phyloP scores from a whole-genome alignment of 2,797 vertebrate genomes.

The Pipistrellus pygmaeus region DNA sequence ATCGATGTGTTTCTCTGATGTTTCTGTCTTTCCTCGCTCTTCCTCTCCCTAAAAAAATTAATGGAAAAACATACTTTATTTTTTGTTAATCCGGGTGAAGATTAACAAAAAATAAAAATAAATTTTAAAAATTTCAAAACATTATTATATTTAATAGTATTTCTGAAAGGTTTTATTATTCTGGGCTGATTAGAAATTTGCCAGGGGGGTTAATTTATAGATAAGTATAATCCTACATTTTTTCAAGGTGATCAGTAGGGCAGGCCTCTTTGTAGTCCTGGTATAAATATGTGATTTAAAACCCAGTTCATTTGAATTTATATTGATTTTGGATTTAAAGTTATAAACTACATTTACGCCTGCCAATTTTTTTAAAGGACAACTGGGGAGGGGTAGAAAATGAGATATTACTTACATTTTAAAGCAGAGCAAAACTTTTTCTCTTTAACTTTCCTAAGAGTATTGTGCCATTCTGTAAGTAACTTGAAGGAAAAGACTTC shows the following conservation, averaged over 20 bases:
- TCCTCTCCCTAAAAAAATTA: too few relatives aligned
- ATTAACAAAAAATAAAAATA: not conserved
- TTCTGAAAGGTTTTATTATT: constrained; percentile 22
- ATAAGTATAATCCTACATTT: not conserved
- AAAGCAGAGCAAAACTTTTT: not conserved
- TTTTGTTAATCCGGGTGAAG: not conserved
- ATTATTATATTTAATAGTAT: not conserved
- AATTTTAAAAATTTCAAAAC: not conserved
- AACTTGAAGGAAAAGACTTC: not conserved
- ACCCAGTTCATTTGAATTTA: constrained; percentile 60
- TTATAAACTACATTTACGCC: constrained; percentile 2
- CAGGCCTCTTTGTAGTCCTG: not conserved
- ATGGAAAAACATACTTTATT: not conserved
- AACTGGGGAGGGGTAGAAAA: not conserved
- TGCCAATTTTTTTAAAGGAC: constrained; percentile 54
- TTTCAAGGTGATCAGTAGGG: not conserved
- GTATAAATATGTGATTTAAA: constrained; percentile 49
- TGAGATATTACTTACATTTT: constrained; percentile 11
- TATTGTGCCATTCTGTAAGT: not conserved
- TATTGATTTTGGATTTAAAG: constrained; percentile 33
- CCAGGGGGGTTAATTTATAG: not conserved
- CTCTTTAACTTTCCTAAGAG: not conserved
- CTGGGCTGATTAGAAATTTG: not conserved
- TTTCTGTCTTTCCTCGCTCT: too few relatives aligned
- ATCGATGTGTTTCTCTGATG: too few relatives aligned